Evolutionary conservation across 2,888 invertebrate species (phyloP).

Genomic region (Dasysyrphus tricinctus): DNA sequence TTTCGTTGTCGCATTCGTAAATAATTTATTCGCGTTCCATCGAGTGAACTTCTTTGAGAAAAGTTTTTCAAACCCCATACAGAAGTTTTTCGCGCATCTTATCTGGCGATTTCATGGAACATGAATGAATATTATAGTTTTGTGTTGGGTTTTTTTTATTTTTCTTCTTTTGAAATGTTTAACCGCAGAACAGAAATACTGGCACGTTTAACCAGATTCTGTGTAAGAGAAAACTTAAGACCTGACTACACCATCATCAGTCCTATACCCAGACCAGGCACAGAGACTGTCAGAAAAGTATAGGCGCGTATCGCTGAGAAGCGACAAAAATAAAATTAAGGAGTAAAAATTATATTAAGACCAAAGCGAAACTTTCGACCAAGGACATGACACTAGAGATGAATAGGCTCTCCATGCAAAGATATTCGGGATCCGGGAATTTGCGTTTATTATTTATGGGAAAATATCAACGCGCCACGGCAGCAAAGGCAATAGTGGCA

Average conservation of each 20-base stretch:
- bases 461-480: constrained; percentile 59
- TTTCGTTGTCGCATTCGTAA: constrained; percentile 22
- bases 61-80: constrained; percentile 37
- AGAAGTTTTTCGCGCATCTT: constrained; percentile 35
- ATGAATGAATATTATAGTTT: constrained; percentile 67
- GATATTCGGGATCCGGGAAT: constrained; percentile 61
- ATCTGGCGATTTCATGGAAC: constrained; percentile 54
- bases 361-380: constrained; percentile 60
- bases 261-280: background rate
- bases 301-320: constrained; percentile 35
- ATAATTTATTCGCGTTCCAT: constrained; percentile 69
- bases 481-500: background rate
- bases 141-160: constrained; percentile 18
- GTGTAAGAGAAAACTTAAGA: constrained; percentile 33
- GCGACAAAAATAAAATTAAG: constrained; percentile 5
- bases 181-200: constrained; percentile 20
- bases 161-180: background rate
- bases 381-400: constrained; percentile 67
- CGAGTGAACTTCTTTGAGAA: constrained; percentile 44
- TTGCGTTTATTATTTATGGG: constrained; percentile 71
- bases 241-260: constrained; percentile 21
- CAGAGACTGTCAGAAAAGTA: constrained; percentile 43
- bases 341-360: constrained; percentile 29
- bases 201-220: constrained; percentile 67
- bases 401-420: constrained; percentile 69